A percentile compares a stretch with the other conserved stretches of the same genome.
Evolutionary conservation across 1,140 invertebrate genomes (phyloP).

Genomic region (Drosophila parvula): DNA sequence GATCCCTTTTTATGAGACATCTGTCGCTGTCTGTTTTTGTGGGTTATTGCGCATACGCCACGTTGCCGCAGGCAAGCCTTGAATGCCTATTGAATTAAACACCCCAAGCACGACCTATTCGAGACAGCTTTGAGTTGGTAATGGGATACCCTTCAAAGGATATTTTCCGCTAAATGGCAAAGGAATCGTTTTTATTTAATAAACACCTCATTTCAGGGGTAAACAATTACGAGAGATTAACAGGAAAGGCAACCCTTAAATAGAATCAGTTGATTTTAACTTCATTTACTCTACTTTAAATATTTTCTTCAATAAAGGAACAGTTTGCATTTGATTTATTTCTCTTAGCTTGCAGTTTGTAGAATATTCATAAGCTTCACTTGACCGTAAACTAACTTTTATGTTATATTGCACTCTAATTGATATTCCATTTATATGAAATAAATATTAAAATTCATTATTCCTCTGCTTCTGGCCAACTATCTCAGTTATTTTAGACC

Average conservation of each 20-base stretch:
- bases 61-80: slow-evolving; percentile 42
- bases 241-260: background rate
- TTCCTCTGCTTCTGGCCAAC: background rate
- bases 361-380: background rate
- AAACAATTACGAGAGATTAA: background rate
- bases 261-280: background rate
- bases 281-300: background rate
- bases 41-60: slow-evolving; percentile 72
- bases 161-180: background rate
- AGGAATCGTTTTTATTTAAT: background rate
- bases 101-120: slow-evolving; percentile 27
- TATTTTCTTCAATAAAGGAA: background rate
- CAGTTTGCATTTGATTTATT: background rate
- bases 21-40: slow-evolving; percentile 39
- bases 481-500: slow-evolving; percentile 4
- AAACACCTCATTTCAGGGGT: background rate
- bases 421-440: background rate
- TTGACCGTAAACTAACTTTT: background rate
- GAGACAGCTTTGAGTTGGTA: slow-evolving; percentile 7
- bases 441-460: slow-evolving; percentile 27
- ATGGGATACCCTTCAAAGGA: slow-evolving; percentile 18
- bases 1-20: slow-evolving; percentile 32
- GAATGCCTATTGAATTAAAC: slow-evolving; percentile 73
- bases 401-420: background rate
- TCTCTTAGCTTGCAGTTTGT: background rate